A percentile compares a stretch with the other conserved stretches of the same genome.
These are phyloP conservation scores for Notothenia rossii DNA, from an alignment of 2,113 vertebrate species.

Conservation along the genomic window DNA sequence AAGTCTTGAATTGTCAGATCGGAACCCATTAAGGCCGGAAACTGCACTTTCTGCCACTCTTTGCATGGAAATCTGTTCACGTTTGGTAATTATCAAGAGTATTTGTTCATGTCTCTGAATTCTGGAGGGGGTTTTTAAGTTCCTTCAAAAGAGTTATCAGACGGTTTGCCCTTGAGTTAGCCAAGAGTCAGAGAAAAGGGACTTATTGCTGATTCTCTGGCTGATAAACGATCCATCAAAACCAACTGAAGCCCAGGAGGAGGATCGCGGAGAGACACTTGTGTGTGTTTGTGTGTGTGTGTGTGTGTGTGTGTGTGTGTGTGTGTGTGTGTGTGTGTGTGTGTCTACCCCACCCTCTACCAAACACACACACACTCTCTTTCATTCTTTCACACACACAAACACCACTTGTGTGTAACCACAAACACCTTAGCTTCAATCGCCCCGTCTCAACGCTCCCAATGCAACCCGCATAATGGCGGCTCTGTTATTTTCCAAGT, in stretches of 20 bases:
- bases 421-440: slow-evolving; percentile 64
- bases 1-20: too few species aligned
- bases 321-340: slow-evolving; percentile 22
- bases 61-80: too few species aligned
- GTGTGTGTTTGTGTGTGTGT: slow-evolving; percentile 34
- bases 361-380: slow-evolving; percentile 11
- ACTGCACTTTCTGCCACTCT: too few species aligned
- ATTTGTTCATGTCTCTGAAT: neutral
- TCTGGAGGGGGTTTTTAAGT: neutral
- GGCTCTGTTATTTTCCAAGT: slow-evolving; percentile 44
- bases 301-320: slow-evolving; percentile 10
- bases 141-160: neutral
- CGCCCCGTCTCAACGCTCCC: slow-evolving; percentile 22
- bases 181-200: slow-evolving; percentile 14
- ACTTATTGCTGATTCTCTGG: slow-evolving; percentile 16
- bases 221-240: slow-evolving; percentile 29
- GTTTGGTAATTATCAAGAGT: too few species aligned
- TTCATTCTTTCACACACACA: slow-evolving; percentile 21
- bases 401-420: slow-evolving; percentile 33
- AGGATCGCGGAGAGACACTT: slow-evolving; percentile 15
- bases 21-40: too few species aligned
- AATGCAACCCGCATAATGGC: slow-evolving; percentile 46
- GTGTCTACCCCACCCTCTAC: too few species aligned
- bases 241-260: slow-evolving; percentile 32
- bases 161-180: neutral